Percentiles rank a stretch among this genome's conserved stretches.
These are phyloP conservation scores for Epinotia demarniana DNA, from an alignment of 2,888 invertebrate genomes.

Conservation along the genomic window DNA sequence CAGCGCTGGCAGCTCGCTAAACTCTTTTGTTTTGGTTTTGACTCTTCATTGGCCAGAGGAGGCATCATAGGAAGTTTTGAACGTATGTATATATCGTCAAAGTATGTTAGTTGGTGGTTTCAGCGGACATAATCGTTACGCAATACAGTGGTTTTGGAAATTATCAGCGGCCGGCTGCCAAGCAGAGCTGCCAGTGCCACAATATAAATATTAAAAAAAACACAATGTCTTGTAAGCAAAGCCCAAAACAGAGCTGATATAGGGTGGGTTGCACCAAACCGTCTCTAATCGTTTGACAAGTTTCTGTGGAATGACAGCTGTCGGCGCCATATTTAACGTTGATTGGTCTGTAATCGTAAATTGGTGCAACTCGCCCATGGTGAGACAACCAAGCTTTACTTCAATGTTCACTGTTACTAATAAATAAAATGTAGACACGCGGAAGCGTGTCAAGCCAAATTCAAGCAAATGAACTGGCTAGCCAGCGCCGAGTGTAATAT, in stretches of 20 bases:
- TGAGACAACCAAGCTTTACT: neutral
- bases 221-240: neutral
- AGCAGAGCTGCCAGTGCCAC: slow-evolving; percentile 25
- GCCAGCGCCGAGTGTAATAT: too few relatives aligned
- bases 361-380: too few relatives aligned
- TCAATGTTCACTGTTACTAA: neutral
- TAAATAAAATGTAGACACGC: too few relatives aligned
- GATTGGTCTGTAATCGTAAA: too few relatives aligned
- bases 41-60: too few relatives aligned
- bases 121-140: slow-evolving; percentile 30
- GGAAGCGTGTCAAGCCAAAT: too few relatives aligned
- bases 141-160: slow-evolving; percentile 34
- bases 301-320: too few relatives aligned
- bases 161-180: slow-evolving; percentile 35
- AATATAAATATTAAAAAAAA: neutral
- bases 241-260: neutral
- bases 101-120: neutral
- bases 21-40: too few relatives aligned
- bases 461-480: too few relatives aligned
- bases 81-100: neutral
- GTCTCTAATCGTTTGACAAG: too few relatives aligned
- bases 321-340: too few relatives aligned
- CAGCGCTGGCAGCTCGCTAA: too few relatives aligned
- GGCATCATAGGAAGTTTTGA: neutral
- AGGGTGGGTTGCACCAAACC: neutral